phyloP scores from a whole-genome alignment of 2,888 invertebrate species.

The Arctia plantaginis region DNA sequence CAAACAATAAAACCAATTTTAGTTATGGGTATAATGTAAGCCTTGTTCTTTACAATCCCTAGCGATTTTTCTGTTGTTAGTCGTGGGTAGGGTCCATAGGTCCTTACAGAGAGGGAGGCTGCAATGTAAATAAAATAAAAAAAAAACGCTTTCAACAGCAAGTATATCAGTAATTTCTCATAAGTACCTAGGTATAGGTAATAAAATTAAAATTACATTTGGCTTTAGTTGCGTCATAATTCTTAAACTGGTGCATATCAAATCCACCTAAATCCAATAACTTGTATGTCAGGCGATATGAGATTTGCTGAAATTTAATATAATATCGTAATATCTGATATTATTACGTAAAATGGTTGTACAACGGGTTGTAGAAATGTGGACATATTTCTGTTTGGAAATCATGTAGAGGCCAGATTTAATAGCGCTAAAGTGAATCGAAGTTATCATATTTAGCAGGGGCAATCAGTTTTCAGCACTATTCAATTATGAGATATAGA shows the following conservation, averaged over 20 bases:
- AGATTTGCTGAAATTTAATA: slow-evolving; percentile 11
- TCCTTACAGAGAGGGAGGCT: neutral
- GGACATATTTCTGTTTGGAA: neutral
- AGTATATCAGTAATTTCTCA: neutral
- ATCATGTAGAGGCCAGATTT: neutral
- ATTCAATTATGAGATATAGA: neutral
- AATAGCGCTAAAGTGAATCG: neutral
- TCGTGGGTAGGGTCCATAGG: too few relatives aligned
- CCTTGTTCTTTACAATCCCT: too few relatives aligned
- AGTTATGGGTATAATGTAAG: too few relatives aligned
- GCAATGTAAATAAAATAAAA: neutral
- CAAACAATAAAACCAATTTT: too few relatives aligned
- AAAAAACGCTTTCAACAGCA: neutral
- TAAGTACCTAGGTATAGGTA: neutral
- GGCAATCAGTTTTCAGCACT: neutral
- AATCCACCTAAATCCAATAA: slow-evolving; percentile 11
- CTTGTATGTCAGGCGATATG: slow-evolving; percentile 1
- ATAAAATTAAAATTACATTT: neutral
- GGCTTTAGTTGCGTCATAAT: slow-evolving; percentile 10
- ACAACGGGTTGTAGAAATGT: neutral
- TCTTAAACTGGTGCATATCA: slow-evolving; percentile 3
- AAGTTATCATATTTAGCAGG: neutral
- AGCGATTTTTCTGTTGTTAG: too few relatives aligned
- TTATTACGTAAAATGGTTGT: slow-evolving; percentile 1
- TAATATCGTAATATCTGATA: neutral